Conservation (phyloP, 92 coral and sea anemone genomes). For the Parazoanthus darwini region DNA sequence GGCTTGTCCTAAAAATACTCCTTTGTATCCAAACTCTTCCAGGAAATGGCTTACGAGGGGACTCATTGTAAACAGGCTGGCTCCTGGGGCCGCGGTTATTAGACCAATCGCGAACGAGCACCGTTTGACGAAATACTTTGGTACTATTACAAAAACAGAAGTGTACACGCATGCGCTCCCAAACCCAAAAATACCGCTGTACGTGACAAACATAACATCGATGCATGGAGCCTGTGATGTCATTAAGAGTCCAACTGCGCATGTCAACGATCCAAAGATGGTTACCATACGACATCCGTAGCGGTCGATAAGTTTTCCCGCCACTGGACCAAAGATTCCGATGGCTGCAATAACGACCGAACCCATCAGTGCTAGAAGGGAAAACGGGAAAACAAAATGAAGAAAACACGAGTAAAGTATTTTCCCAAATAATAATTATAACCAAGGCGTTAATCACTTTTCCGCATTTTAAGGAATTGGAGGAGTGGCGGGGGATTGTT, state of each 20-base stretch:
- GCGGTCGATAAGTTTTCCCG: constrained; percentile 13
- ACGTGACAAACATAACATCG: constrained; percentile 17
- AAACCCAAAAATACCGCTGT: constrained; percentile 2
- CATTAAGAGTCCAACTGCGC: constrained; percentile 12
- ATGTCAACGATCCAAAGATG: constrained; percentile 2
- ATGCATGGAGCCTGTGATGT: constrained; percentile 19
- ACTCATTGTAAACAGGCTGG: background rate
- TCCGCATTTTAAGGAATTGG: too few species aligned
- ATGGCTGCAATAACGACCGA: background rate
- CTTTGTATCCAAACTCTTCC: background rate
- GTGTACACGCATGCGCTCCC: constrained; percentile 4
- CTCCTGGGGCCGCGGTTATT: background rate
- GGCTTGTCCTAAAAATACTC: background rate
- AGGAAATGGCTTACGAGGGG: background rate
- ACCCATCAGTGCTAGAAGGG: constrained; percentile 4
- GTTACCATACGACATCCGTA: constrained; percentile 19
- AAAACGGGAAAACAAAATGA: background rate
- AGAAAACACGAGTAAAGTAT: background rate
- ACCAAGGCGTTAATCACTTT: too few species aligned
- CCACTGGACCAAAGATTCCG: constrained; percentile 17
- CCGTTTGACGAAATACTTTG: constrained; percentile 14
- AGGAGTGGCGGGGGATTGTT: too few species aligned
- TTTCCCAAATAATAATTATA: too few species aligned
- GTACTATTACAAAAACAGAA: background rate
- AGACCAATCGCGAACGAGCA: background rate